A percentile compares a stretch with the other conserved stretches of the same genome.
phyloP scores from a whole-genome alignment of 2,888 invertebrate genomes.

The Cosmorhoe ocellata region DNA sequence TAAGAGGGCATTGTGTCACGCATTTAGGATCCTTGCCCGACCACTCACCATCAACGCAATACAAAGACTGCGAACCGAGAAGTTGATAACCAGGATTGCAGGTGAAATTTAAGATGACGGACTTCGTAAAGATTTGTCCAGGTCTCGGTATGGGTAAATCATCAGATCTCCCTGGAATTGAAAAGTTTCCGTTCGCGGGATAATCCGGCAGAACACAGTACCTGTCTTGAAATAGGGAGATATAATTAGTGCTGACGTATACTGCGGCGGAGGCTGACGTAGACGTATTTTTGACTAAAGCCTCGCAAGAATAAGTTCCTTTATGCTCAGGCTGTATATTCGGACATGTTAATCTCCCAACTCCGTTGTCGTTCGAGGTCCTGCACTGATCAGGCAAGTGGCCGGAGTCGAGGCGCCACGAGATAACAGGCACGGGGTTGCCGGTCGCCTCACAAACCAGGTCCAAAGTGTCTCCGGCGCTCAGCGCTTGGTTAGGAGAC shows the following conservation, averaged over 20 bases:
- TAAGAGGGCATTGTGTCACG: slow-evolving; percentile 13
- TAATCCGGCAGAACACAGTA: background rate
- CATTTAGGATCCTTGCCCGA: background rate
- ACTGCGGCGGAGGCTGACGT: background rate
- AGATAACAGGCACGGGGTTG: background rate
- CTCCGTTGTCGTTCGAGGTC: background rate
- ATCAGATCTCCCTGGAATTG: background rate
- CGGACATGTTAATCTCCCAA: background rate
- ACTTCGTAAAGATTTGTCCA: background rate
- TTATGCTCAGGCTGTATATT: slow-evolving; percentile 2
- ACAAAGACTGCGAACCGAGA: background rate
- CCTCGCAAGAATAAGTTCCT: slow-evolving; percentile 2
- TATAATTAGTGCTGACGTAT: background rate
- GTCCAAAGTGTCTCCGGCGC: background rate
- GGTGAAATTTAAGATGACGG: background rate
- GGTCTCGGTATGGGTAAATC: background rate
- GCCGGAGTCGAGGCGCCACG: slow-evolving; percentile 3
- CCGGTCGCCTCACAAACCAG: background rate
- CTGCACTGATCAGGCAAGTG: background rate
- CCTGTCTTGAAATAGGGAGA: background rate
- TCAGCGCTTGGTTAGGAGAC: background rate
- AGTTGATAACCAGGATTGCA: background rate
- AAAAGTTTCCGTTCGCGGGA: slow-evolving; percentile 1
- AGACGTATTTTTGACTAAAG: background rate
- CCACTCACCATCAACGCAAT: slow-evolving; percentile 2